These are phyloP conservation scores for Anabacerthia variegaticeps DNA, from an alignment of 2,797 vertebrate genomes.

Conservation along the genomic window DNA sequence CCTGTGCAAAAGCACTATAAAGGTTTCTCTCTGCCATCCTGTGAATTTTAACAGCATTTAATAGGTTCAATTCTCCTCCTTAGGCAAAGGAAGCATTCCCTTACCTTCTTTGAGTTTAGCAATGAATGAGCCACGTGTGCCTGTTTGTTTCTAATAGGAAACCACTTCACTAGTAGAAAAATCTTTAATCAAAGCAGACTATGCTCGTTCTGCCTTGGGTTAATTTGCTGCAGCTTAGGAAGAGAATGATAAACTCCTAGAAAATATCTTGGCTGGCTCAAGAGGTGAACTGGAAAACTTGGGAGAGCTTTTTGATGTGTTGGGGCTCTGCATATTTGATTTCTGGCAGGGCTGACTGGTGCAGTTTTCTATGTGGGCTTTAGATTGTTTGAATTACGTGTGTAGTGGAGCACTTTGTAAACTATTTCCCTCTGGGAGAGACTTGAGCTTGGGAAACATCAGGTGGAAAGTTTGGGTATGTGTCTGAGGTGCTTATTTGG, in stretches of 20 bases:
- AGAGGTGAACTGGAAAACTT: constrained; percentile 4
- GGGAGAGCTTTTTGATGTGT: neutral
- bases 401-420: neutral
- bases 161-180: neutral
- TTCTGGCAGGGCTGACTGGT: neutral
- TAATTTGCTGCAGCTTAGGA: constrained; percentile 26
- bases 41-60: neutral
- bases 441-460: neutral
- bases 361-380: neutral
- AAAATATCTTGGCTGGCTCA: neutral
- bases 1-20: neutral
- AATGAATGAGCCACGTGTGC: neutral
- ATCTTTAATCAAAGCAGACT: constrained; percentile 4
- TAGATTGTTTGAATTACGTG: neutral
- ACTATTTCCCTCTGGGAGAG: neutral
- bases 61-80: neutral
- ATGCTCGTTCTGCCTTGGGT: neutral
- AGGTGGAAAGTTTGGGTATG: neutral
- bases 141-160: neutral
- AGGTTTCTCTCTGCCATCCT: neutral
- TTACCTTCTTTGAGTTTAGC: neutral
- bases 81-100: neutral
- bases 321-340: neutral
- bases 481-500: constrained; percentile 1
- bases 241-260: neutral